Evolutionary conservation across 2,888 invertebrate species (phyloP).

Genomic region (Argynnis bischoffii): DNA sequence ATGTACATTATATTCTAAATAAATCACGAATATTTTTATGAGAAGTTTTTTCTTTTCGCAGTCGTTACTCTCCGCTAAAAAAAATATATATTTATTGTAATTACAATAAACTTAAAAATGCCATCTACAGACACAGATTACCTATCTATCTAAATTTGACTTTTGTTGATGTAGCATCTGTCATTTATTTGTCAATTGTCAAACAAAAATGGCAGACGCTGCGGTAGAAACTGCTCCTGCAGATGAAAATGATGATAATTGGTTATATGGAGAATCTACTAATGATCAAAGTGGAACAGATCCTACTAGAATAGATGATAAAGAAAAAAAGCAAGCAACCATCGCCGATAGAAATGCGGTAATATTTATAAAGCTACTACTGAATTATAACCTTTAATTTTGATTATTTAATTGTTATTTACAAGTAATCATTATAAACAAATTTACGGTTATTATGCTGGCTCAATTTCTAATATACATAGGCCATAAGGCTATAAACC

Average conservation of each 20-base stretch:
- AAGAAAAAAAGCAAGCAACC: constrained; percentile 45
- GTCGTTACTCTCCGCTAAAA: neutral
- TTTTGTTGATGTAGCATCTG: constrained; percentile 19
- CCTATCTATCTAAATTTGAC: neutral
- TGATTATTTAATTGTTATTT: constrained; percentile 4
- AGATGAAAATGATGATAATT: constrained; percentile 91
- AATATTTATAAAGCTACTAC: constrained; percentile 11
- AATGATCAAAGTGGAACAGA: constrained; percentile 60
- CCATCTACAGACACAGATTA: too few relatives aligned
- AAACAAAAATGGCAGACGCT: constrained; percentile 67
- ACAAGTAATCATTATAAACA: neutral
- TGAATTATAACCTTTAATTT: constrained; percentile 34
- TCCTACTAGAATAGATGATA: constrained; percentile 47
- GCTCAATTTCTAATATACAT: too few relatives aligned
- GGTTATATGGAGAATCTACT: constrained; percentile 92
- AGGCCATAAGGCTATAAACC: neutral
- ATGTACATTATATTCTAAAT: too few relatives aligned
- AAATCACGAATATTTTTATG: too few relatives aligned
- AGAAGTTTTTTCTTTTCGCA: too few relatives aligned
- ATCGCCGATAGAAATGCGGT: constrained; percentile 37
- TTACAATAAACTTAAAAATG: too few relatives aligned
- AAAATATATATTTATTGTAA: too few relatives aligned
- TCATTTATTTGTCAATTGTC: constrained; percentile 41
- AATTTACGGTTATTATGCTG: neutral
- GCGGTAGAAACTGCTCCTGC: constrained; percentile 64